phyloP scores from a whole-genome alignment of 35 echinoderm and acorn worm species.

The Strongylocentrotus purpuratus region DNA sequence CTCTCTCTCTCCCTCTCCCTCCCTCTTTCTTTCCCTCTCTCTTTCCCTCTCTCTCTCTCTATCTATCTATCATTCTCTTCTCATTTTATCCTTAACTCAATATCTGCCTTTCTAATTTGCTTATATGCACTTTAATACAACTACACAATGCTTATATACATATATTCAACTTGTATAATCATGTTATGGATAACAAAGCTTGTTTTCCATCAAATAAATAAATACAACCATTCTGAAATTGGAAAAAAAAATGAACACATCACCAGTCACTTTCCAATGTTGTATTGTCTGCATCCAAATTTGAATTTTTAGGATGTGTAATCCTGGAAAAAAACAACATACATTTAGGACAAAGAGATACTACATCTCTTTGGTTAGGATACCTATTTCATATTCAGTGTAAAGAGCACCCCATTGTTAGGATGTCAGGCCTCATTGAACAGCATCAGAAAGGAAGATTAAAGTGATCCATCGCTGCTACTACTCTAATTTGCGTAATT shows the following conservation, averaged over 20 bases:
- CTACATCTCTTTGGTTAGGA: neutral
- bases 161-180: neutral
- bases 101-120: neutral
- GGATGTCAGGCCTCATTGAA: neutral
- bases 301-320: neutral
- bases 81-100: neutral
- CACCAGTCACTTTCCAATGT: neutral
- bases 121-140: neutral
- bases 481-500: neutral
- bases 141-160: neutral
- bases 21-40: neutral
- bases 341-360: too few relatives aligned
- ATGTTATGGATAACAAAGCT: neutral
- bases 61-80: neutral
- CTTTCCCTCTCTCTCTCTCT: neutral
- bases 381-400: neutral
- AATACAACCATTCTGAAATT: neutral
- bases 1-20: neutral
- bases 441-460: neutral
- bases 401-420: neutral
- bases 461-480: neutral
- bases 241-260: neutral
- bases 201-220: neutral
- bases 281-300: neutral
- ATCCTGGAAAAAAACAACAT: neutral